phyloP scores from a whole-genome alignment of 2,797 vertebrate species.

The Trachurus trachurus region DNA sequence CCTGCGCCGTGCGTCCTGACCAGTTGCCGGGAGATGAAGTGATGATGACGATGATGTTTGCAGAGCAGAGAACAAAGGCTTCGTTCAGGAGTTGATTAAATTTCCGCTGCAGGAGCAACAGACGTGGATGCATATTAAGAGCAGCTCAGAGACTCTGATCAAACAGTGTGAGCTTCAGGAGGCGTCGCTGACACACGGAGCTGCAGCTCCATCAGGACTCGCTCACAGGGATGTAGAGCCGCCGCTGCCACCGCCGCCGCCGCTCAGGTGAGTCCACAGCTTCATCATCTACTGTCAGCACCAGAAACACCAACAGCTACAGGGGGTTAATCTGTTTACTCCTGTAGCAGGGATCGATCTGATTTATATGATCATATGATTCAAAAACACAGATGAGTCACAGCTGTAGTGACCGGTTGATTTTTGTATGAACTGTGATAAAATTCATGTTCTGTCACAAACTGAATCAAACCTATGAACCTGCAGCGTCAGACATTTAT shows the following conservation, averaged over 20 bases:
- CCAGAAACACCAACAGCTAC: too few species aligned
- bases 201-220: not conserved
- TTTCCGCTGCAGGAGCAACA: constrained; percentile 62
- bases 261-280: constrained; percentile 57
- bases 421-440: too few species aligned
- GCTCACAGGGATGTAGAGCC: constrained; percentile 48
- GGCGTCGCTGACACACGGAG: constrained; percentile 4
- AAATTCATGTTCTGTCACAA: too few species aligned
- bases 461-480: too few species aligned
- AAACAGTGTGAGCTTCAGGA: constrained; percentile 43
- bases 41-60: constrained; percentile 70
- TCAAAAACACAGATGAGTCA: too few species aligned
- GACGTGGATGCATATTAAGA: constrained; percentile 18
- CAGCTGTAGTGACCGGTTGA: too few species aligned
- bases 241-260: too few species aligned
- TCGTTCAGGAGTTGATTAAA: constrained; percentile 78
- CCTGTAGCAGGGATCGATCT: too few species aligned
- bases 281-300: too few species aligned
- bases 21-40: constrained; percentile 83
- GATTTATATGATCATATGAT: too few species aligned
- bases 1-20: not conserved
- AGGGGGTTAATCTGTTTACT: too few species aligned
- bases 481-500: too few species aligned
- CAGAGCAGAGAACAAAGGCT: constrained; percentile 59
- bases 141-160: constrained; percentile 22